Conservation (phyloP, 1,140 invertebrate species). For the Bradysia coprophila region DNA sequence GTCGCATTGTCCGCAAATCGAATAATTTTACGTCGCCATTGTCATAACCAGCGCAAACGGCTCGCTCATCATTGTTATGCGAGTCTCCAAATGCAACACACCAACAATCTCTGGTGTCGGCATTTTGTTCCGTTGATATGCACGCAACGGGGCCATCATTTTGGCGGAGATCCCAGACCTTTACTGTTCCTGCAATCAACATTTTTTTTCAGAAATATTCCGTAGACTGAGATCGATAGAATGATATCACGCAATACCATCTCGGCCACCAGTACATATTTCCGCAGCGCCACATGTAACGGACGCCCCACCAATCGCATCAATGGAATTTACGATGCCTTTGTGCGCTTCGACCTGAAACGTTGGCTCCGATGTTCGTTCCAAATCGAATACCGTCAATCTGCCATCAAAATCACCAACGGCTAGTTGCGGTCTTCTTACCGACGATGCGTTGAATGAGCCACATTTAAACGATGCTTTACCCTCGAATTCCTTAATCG, state of each 20-base stretch:
- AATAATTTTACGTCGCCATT: conserved; percentile 95
- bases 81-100: conserved; percentile 74
- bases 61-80: conserved; percentile 65
- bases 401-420: conserved; percentile 84
- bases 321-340: conserved; percentile 81
- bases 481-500: conserved; percentile 55
- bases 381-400: conserved; percentile 73
- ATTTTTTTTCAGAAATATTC: no score
- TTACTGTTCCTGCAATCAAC: conserved; percentile 57
- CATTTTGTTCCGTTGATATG: conserved; percentile 53
- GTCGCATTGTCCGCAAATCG: conserved; percentile 66
- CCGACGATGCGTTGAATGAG: conserved; percentile 73
- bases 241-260: conserved; percentile 59
- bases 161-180: conserved; percentile 89
- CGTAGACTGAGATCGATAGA: no score
- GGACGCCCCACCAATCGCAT: conserved; percentile 62
- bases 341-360: conserved; percentile 72
- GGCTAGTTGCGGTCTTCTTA: conserved; percentile 62
- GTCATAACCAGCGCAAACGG: conserved; percentile 82
- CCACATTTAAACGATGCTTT: conserved; percentile 78
- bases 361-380: conserved; percentile 43
- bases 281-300: conserved; percentile 80
- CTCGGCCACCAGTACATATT: conserved; percentile 81
- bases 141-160: conserved; percentile 73
- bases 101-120: conserved; percentile 68